Evolutionary conservation across 2,797 vertebrate genomes (phyloP), one percentile per base, ranked within the genome.

Genomic region (Petrocephalus schoutedeni): DNA sequence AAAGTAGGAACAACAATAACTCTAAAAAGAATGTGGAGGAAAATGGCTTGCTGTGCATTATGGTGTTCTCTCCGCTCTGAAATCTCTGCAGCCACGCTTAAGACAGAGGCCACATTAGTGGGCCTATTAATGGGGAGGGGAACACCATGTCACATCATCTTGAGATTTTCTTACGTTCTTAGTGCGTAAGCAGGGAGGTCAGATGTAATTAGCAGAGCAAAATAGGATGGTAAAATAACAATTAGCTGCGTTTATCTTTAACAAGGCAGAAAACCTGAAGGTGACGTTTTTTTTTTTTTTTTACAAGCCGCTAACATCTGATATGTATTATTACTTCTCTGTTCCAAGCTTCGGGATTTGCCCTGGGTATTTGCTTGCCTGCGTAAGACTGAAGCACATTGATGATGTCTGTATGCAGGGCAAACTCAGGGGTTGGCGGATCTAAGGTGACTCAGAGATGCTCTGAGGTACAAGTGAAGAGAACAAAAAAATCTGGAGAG

Each of bases 371-470:
- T 59, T 19, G 84, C 83, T 23, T 85, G 23, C 83, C 53, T 85
- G 23, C 21, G 14, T 56, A 56, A 45, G 53, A 85, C 21, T 28
- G 21, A 57, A 12, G 80, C 53, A 28, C 85, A 45, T 86, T 86
- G 45, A 49, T 45, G 28, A 21, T 58, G 28, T 58, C 16, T 45
- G 36, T 8, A 41, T 41, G 56, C 49, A 83, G 74, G 41, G 53
- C 45, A 10, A 80, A 88, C 12, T n/a, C 41, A 51, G 58, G 57
- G n/a, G 32, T 84, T 21, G 53, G 59, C 3, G 21, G 45, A 21
- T 67, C 45, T 84, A 41, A 86, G 49, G 45, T 88, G 87, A 88
- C 77, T 54, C 80, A 64, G 45, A 61, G 85, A 57, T 28, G 14
- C 87, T 41, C 28, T n/a, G 23, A 74, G 19, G 19, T 71, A 54